Evolutionary conservation across 2,113 vertebrate species (phyloP).

Genomic region (Gracilinanus agilis): DNA sequence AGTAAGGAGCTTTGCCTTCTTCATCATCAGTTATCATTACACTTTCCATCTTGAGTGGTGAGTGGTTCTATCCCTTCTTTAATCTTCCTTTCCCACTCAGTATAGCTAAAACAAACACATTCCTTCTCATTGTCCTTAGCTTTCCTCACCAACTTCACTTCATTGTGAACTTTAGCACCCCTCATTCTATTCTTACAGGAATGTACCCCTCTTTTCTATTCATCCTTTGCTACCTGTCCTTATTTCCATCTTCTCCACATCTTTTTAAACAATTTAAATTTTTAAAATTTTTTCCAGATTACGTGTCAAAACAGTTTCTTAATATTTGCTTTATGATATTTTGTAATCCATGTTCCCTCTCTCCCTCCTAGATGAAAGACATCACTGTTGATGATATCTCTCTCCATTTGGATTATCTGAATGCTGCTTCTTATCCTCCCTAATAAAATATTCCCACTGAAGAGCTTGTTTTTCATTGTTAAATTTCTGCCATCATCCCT

Average conservation of each 20-base stretch:
- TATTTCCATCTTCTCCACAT: neutral
- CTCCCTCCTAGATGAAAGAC: conserved; percentile 69
- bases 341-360: no score
- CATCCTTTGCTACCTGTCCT: neutral
- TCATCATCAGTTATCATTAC: neutral
- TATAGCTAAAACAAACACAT: neutral
- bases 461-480: conserved; percentile 62
- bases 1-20: neutral
- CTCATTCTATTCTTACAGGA: neutral
- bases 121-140: neutral
- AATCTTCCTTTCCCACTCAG: neutral
- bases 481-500: neutral
- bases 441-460: conserved; percentile 72
- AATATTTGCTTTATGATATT: no score
- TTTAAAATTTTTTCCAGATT: no score
- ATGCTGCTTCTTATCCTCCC: conserved; percentile 84
- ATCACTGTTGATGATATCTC: conserved; percentile 61
- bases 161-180: neutral
- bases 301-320: no score
- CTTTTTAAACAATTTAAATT: neutral
- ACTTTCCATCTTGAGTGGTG: neutral
- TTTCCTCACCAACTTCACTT: neutral
- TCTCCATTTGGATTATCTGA: conserved; percentile 77
- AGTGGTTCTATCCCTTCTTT: neutral
- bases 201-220: neutral